Evolutionary conservation across 2,888 invertebrate genomes (phyloP), one percentile per base, ranked within the genome.

Genomic region (Caenorhabditis sp.): DNA sequence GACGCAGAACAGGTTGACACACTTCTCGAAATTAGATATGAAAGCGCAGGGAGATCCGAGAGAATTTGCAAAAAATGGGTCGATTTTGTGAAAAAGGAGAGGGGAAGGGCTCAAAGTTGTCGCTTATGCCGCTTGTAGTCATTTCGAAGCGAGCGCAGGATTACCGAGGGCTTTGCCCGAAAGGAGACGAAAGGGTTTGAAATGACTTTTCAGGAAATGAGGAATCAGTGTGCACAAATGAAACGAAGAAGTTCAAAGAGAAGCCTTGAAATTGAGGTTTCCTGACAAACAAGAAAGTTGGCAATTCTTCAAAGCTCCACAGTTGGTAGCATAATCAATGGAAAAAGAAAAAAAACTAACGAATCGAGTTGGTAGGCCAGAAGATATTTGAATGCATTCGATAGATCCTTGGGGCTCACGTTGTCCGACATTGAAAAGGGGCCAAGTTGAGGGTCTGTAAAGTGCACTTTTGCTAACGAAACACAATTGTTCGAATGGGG

Each of bases 351-450:
- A 5, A 17, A 43, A 46, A 74, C 74, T 61, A n/a, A 74, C 74
- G 65, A 61, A 24, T 74, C 59, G 13, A 74, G 30, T 45, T 74
- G 74, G 48, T 53, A 61, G 22, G 65, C 59, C 9, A 74, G 56
- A n/a, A 66, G 45, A 65, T 66, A 61, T 45, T 61, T 59, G 61
- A 74, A 74, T 17, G 74, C 74, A 52, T 58, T 50, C 53, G 66
- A 66, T 41, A 74, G 20, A 32, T 74, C 74, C 26, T 66, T 65
- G 2, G 66, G 53, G 26, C 66, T 52, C 9, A 74, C 17, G 43
- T 66, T 45, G 55, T 74, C 74, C 35, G 74, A 74, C 74, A 74
- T 74, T 52, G 58, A 48, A 20, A 26, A 17, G 55, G 55, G 65
- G 46, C 55, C 65, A 55, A 65, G 55, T 55, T 53, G 63, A 63